phyloP scores from a whole-genome alignment of 1,140 invertebrate genomes.

The Luehdorfia chinensis region DNA sequence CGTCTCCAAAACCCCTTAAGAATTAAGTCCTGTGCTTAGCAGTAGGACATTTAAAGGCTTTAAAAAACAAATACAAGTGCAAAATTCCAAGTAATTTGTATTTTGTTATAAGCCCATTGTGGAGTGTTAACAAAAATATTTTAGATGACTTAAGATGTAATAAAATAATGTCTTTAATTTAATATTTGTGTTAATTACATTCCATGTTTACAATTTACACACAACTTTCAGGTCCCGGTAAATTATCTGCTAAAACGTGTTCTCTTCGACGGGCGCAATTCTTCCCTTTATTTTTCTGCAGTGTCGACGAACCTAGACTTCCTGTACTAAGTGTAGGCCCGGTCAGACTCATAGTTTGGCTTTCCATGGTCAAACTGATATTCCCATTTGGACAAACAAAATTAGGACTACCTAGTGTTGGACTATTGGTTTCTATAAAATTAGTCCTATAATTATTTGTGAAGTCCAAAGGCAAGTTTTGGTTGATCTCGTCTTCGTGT shows the following conservation, averaged over 20 bases:
- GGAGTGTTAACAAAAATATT: no score
- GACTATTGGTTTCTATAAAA: conserved; percentile 58
- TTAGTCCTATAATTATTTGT: conserved; percentile 61
- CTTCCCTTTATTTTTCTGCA: conserved; percentile 65
- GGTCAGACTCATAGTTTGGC: conserved; percentile 50
- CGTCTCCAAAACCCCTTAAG: no score
- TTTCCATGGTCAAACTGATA: conserved; percentile 55
- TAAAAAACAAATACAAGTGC: no score
- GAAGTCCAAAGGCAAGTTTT: conserved; percentile 49
- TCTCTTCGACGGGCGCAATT: conserved; percentile 62
- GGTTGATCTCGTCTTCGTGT: conserved; percentile 63
- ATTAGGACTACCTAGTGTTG: conserved; percentile 69
- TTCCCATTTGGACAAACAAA: conserved; percentile 70
- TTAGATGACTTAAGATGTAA: no score
- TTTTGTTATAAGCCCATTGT: no score
- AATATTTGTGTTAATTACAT: no score
- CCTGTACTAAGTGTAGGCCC: conserved; percentile 62
- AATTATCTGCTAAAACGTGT: conserved; percentile 64
- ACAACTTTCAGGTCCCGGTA: conserved; percentile 68
- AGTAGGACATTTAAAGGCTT: no score
- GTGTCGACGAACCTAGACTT: conserved; percentile 59
- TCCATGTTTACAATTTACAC: conserved; percentile 39
- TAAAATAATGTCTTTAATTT: no score
- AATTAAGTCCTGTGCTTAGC: no score
- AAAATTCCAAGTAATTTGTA: not conserved